Conservation (phyloP, 2,113 vertebrate genomes). For the Lagenorhynchus albirostris region DNA sequence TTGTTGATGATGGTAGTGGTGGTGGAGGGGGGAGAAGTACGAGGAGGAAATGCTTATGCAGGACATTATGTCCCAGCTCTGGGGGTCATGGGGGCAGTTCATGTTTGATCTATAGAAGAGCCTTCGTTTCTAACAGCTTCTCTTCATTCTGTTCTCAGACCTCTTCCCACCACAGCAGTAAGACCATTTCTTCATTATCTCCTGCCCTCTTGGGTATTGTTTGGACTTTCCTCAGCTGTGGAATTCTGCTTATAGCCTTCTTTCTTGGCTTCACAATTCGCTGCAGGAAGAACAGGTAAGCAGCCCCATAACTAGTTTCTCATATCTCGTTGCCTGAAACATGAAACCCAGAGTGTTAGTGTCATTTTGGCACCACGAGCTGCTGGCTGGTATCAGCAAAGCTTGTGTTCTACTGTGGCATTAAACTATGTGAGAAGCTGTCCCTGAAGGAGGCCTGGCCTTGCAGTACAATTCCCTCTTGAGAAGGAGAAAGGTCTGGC, state of each 20-base stretch:
- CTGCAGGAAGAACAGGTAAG: constrained; percentile 96
- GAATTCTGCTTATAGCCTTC: constrained; percentile 89
- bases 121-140: background rate
- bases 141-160: constrained; percentile 68
- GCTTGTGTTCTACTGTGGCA: background rate
- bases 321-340: background rate
- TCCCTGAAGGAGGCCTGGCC: background rate
- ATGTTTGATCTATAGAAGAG: background rate
- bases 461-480: background rate
- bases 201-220: constrained; percentile 86
- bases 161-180: constrained; percentile 67
- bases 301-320: background rate
- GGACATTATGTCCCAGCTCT: background rate
- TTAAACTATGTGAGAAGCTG: background rate
- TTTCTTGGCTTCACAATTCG: constrained; percentile 93
- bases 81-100: background rate
- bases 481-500: background rate
- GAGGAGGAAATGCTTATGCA: background rate
- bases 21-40: background rate
- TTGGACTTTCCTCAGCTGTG: constrained; percentile 92
- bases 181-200: constrained; percentile 78
- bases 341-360: background rate
- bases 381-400: background rate
- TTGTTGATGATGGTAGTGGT: background rate
- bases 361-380: background rate